Evolutionary conservation across 1,140 invertebrate species (phyloP).

Genomic region (Heliothis subflexa): DNA sequence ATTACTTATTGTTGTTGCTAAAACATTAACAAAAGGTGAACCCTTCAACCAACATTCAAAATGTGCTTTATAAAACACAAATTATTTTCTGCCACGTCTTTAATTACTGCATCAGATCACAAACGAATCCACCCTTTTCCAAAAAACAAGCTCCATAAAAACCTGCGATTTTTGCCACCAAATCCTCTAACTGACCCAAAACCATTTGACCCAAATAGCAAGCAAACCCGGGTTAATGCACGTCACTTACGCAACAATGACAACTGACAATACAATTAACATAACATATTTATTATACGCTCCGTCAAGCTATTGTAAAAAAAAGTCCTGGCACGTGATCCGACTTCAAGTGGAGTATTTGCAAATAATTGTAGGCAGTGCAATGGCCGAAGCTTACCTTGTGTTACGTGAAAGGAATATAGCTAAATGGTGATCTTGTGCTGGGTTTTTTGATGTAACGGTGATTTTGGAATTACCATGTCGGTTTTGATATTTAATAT

Average conservation of each 20-base stretch:
- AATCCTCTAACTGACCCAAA: neutral
- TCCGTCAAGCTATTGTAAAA: constrained; percentile 73
- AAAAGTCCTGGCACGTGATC: constrained; percentile 64
- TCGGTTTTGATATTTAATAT: neutral
- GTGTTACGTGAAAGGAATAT: constrained; percentile 68
- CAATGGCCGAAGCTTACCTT: constrained; percentile 78
- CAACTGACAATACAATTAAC: constrained; percentile 71
- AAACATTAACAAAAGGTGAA: too few species aligned
- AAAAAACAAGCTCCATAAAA: neutral
- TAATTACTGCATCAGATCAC: too few species aligned
- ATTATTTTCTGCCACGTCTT: too few species aligned
- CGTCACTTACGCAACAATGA: constrained; percentile 69
- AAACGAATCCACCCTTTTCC: neutral
- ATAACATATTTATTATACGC: constrained; percentile 63
- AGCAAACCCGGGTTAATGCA: constrained; percentile 45
- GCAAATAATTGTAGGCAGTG: constrained; percentile 74
- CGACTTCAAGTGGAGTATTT: constrained; percentile 68
- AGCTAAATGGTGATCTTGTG: constrained; percentile 48
- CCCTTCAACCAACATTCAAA: too few species aligned
- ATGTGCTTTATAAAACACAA: too few species aligned
- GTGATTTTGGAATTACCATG: constrained; percentile 5
- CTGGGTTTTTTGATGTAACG: constrained; percentile 30
- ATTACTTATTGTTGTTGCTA: too few species aligned
- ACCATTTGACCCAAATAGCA: constrained; percentile 51
- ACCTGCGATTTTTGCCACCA: too few species aligned